phyloP scores from a whole-genome alignment of 2,797 vertebrate species.

The Urosaurus nigricauda region DNA sequence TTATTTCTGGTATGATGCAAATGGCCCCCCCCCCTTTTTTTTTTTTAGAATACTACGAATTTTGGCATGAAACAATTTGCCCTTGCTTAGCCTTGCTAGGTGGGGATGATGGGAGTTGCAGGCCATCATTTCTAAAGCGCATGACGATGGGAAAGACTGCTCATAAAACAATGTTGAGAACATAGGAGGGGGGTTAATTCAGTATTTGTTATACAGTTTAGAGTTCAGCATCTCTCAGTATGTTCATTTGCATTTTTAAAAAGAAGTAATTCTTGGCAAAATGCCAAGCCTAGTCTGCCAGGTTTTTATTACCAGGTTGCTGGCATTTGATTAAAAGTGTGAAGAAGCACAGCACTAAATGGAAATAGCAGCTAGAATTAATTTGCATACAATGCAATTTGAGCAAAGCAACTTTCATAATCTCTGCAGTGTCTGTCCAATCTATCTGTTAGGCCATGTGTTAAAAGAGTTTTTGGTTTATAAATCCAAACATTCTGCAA shows the following conservation, averaged over 20 bases:
- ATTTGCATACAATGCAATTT: conserved; percentile 37
- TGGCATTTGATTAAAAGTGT: neutral
- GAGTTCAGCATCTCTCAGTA: neutral
- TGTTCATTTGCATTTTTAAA: neutral
- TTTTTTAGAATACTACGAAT: neutral
- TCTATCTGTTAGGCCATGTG: conserved; percentile 11
- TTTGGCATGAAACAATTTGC: no score
- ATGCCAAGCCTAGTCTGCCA: neutral
- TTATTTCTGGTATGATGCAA: neutral
- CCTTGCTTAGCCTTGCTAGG: no score
- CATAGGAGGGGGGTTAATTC: neutral
- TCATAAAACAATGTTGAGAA: neutral
- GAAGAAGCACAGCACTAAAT: neutral
- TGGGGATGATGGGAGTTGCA: no score
- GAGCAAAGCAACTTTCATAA: conserved; percentile 49
- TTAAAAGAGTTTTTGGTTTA: no score
- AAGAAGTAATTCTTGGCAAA: neutral
- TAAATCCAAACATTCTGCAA: no score
- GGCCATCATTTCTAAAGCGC: no score
- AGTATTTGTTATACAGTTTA: neutral
- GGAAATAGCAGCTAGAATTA: conserved; percentile 1
- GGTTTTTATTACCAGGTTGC: neutral
- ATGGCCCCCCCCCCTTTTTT: no score
- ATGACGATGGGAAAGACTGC: no score
- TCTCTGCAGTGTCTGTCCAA: neutral